phyloP scores from a whole-genome alignment of 2,113 vertebrate species.

The Paratilapia polleni region DNA sequence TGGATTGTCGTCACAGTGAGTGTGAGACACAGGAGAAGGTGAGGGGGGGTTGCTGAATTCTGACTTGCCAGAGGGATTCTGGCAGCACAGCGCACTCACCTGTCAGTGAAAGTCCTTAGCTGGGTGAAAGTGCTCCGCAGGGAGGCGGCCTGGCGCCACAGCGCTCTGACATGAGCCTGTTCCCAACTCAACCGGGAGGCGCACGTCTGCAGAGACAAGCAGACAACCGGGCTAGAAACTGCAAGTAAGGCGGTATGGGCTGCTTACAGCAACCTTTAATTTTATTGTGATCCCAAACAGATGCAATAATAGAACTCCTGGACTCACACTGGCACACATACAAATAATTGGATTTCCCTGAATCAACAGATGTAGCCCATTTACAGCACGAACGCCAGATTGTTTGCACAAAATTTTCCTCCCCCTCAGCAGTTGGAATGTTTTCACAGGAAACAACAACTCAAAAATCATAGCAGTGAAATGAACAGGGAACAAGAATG shows the following conservation, averaged over 20 bases:
- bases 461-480: slow-evolving; percentile 80
- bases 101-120: slow-evolving; percentile 76
- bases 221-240: slow-evolving; percentile 11
- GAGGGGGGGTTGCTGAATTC: slow-evolving; percentile 39
- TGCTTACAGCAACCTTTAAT: slow-evolving; percentile 40
- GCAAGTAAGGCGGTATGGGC: slow-evolving; percentile 9
- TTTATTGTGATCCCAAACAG: slow-evolving; percentile 66
- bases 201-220: slow-evolving; percentile 59
- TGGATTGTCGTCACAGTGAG: slow-evolving; percentile 27
- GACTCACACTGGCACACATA: slow-evolving; percentile 61
- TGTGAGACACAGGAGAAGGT: slow-evolving; percentile 26
- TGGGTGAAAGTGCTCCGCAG: slow-evolving; percentile 80
- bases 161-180: slow-evolving; percentile 62
- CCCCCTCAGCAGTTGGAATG: slow-evolving; percentile 79
- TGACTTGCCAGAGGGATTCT: slow-evolving; percentile 41
- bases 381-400: slow-evolving; percentile 74
- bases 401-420: slow-evolving; percentile 75
- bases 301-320: slow-evolving; percentile 53
- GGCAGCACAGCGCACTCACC: slow-evolving; percentile 64
- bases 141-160: slow-evolving; percentile 83
- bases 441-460: slow-evolving; percentile 86
- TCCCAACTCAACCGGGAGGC: slow-evolving; percentile 49
- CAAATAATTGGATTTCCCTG: slow-evolving; percentile 73
- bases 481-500: slow-evolving; percentile 71
- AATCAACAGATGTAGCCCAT: slow-evolving; percentile 75